phyloP scores from a whole-genome alignment of 2,888 invertebrate genomes.

The Philaethria dido region DNA sequence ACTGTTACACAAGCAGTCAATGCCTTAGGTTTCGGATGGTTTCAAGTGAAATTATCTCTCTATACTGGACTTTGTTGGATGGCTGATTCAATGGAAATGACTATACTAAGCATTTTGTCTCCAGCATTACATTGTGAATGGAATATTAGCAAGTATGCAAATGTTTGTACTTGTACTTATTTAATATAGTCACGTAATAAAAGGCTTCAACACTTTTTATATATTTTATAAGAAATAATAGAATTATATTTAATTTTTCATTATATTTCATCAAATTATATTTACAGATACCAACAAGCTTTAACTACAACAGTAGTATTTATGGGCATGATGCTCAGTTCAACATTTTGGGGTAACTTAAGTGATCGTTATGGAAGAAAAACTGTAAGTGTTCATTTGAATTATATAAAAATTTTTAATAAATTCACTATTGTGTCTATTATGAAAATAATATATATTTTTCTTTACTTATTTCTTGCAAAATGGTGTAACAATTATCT shows the following conservation, averaged over 20 bases:
- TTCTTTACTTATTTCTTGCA: not conserved
- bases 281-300: slow-evolving; percentile 92
- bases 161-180: too few relatives aligned
- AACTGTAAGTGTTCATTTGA: slow-evolving; percentile 83
- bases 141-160: slow-evolving; percentile 89
- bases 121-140: slow-evolving; percentile 97
- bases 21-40: slow-evolving; percentile 94
- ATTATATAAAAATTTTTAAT: not conserved
- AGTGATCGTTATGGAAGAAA: slow-evolving; percentile 96
- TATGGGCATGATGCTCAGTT: slow-evolving; percentile 98
- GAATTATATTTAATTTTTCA: too few relatives aligned
- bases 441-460: not conserved
- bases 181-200: too few relatives aligned
- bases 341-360: slow-evolving; percentile 97
- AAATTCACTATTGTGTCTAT: not conserved
- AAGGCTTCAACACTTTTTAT: too few relatives aligned
- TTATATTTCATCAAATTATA: not conserved
- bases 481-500: not conserved
- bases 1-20: slow-evolving; percentile 94
- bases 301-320: slow-evolving; percentile 97
- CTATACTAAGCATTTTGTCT: slow-evolving; percentile 95
- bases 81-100: slow-evolving; percentile 99
- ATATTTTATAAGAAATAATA: too few relatives aligned
- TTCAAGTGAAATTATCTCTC: slow-evolving; percentile 93
- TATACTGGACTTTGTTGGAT: slow-evolving; percentile 96